Conservation (phyloP, 1,140 invertebrate genomes). For the Heliconius hewitsoni region DNA sequence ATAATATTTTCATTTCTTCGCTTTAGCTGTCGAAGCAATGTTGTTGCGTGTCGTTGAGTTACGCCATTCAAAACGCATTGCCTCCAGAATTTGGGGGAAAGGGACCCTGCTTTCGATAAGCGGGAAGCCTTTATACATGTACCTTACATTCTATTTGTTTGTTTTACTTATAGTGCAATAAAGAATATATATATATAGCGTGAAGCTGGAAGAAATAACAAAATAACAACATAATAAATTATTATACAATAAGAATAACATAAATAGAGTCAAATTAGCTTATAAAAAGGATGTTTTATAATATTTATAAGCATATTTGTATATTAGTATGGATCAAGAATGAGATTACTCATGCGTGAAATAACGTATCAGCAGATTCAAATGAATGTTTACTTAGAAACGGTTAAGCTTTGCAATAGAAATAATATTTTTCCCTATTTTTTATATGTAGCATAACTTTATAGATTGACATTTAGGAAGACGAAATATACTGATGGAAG, state of each 20-base stretch:
- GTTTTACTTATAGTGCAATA: too few species aligned
- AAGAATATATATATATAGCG: too few species aligned
- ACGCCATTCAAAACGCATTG: too few species aligned
- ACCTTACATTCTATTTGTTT: too few species aligned
- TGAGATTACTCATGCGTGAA: slow-evolving; percentile 1
- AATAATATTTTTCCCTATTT: background rate
- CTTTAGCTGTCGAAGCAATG: too few species aligned
- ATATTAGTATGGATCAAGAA: slow-evolving; percentile 6
- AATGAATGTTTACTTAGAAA: slow-evolving; percentile 12
- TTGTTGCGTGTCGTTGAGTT: too few species aligned
- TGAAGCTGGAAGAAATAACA: too few species aligned
- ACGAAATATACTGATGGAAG: too few species aligned
- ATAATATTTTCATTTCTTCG: too few species aligned
- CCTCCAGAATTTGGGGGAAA: too few species aligned
- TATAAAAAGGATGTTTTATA: background rate
- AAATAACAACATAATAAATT: background rate
- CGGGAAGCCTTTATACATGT: too few species aligned
- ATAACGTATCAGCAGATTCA: slow-evolving; percentile 10
- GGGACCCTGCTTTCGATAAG: too few species aligned
- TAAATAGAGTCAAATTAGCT: background rate
- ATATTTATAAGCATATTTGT: background rate
- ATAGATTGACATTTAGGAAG: background rate
- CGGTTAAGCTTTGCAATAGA: background rate
- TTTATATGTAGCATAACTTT: background rate
- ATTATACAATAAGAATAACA: background rate